Evolutionary conservation across 2,888 invertebrate species (phyloP).

Genomic region (Atethmia centrago): DNA sequence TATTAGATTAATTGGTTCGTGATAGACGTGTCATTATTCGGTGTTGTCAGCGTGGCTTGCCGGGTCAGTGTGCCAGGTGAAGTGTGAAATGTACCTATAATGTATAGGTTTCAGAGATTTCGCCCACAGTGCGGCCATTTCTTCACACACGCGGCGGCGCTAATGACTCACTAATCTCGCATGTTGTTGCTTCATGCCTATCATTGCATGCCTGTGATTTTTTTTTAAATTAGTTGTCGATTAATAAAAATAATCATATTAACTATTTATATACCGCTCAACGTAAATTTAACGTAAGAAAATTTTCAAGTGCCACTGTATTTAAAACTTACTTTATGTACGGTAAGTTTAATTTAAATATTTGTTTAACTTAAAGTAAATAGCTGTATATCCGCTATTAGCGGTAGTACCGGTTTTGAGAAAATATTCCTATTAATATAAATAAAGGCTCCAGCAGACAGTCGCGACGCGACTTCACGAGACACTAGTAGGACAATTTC

Average conservation of each 20-base stretch:
- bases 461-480: no score
- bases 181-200: conserved; percentile 24
- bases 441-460: no score
- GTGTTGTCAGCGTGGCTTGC: conserved; percentile 26
- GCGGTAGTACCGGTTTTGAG: neutral
- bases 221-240: neutral
- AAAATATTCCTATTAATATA: neutral
- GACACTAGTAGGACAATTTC: no score
- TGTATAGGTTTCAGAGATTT: conserved; percentile 22
- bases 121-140: conserved; percentile 15
- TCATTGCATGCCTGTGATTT: conserved; percentile 22
- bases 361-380: no score
- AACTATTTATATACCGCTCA: neutral
- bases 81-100: conserved; percentile 36
- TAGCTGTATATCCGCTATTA: no score
- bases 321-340: neutral
- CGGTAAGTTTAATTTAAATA: neutral
- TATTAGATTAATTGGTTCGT: conserved; percentile 14
- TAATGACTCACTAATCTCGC: conserved; percentile 46
- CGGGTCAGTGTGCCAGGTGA: conserved; percentile 43
- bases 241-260: neutral
- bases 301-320: no score
- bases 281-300: neutral
- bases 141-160: conserved; percentile 30
- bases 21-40: conserved; percentile 14